phyloP scores from a whole-genome alignment of 1,140 invertebrate genomes.

The Drosophila sp. region DNA sequence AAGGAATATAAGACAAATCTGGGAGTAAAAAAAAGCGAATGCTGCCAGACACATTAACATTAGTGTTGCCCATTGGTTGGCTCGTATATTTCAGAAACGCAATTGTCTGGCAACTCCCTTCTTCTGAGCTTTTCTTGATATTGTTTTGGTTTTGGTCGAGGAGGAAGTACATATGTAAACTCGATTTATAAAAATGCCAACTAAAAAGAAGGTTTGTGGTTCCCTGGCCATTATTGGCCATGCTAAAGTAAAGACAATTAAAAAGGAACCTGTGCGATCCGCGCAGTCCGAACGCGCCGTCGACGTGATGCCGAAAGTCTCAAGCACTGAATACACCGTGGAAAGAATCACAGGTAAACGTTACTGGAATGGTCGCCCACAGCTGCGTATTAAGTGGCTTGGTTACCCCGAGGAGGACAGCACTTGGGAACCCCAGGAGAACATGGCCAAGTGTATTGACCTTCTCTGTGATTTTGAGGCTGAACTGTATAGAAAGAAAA shows the following conservation, averaged over 20 bases:
- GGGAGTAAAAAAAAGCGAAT: too few relatives aligned
- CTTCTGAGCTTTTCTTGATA: neutral
- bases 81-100: neutral
- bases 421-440: conserved; percentile 59
- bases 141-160: neutral
- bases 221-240: neutral
- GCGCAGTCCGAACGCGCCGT: neutral
- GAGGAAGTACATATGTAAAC: too few relatives aligned
- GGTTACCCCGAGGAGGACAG: conserved; percentile 18
- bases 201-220: neutral
- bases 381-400: conserved; percentile 44
- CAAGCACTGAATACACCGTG: conserved; percentile 19
- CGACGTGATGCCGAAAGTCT: neutral
- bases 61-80: neutral
- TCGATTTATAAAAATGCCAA: neutral
- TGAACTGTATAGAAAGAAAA: neutral
- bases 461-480: conserved; percentile 43
- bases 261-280: neutral
- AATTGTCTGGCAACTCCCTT: neutral
- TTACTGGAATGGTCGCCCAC: conserved; percentile 23
- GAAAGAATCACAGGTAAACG: conserved; percentile 44
- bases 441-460: conserved; percentile 29
- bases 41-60: neutral
- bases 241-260: neutral
- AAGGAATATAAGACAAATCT: too few relatives aligned